A percentile compares a stretch with the other conserved stretches of the same genome.
phyloP scores from a whole-genome alignment of 2,113 vertebrate species.

The Tachysurus vachellii region DNA sequence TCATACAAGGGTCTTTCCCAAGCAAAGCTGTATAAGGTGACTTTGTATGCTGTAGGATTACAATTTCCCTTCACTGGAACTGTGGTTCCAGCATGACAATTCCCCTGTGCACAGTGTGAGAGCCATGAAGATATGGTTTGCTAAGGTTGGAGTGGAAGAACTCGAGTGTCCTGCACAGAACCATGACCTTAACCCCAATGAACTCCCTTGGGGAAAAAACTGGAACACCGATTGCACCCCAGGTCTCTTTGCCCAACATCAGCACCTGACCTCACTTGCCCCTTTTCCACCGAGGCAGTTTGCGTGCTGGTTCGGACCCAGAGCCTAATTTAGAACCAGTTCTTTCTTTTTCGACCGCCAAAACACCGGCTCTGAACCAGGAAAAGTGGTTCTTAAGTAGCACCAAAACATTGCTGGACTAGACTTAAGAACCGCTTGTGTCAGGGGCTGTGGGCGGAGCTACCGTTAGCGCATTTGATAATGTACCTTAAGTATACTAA shows the following conservation, averaged over 20 bases:
- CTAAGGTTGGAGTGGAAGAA: background rate
- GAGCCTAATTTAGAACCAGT: no score
- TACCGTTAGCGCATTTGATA: no score
- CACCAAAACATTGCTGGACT: no score
- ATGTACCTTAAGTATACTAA: no score
- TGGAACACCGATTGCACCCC: background rate
- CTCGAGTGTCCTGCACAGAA: background rate
- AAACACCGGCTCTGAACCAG: no score
- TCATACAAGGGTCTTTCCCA: background rate
- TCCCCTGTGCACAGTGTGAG: background rate
- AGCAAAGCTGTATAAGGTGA: background rate
- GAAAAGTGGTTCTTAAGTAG: no score
- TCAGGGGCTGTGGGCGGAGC: no score
- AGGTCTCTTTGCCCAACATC: background rate
- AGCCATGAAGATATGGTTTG: background rate
- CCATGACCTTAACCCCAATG: background rate
- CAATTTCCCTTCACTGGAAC: background rate
- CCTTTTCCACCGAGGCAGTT: no score
- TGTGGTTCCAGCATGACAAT: background rate
- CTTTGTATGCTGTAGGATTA: background rate
- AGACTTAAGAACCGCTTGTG: no score
- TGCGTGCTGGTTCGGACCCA: no score
- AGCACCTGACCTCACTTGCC: background rate
- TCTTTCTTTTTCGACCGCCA: no score
- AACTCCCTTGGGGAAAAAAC: background rate